Conservation (phyloP, 2,113 vertebrate genomes). For the Gambusia affinis region DNA sequence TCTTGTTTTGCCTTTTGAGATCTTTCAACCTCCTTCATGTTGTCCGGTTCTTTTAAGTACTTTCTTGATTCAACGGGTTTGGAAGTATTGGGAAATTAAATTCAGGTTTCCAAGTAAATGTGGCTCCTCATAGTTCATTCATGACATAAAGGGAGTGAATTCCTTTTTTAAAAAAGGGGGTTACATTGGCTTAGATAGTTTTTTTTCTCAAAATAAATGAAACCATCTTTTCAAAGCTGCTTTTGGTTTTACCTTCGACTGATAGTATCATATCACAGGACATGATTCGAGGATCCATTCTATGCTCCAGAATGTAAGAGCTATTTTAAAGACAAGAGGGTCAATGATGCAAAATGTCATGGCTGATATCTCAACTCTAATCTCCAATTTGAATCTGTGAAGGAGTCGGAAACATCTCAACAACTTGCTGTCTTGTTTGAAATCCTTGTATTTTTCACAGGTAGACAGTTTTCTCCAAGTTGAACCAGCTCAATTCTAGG, state of each 20-base stretch:
- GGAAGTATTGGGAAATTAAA: too few species aligned
- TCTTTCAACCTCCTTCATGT: too few species aligned
- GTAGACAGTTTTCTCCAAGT: not conserved
- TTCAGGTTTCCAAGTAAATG: too few species aligned
- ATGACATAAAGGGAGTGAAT: not conserved
- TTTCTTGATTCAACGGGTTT: too few species aligned
- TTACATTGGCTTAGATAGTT: not conserved
- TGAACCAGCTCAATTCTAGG: not conserved
- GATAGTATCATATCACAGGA: not conserved
- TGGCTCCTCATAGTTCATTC: too few species aligned
- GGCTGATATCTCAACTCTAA: not conserved
- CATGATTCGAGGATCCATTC: not conserved
- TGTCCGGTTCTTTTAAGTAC: too few species aligned
- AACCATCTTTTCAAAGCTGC: not conserved
- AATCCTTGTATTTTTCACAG: not conserved
- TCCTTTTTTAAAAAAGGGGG: not conserved
- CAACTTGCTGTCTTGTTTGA: not conserved
- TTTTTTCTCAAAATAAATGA: not conserved
- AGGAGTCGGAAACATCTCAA: not conserved
- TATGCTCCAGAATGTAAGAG: not conserved
- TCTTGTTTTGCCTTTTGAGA: too few species aligned
- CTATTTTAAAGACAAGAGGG: not conserved
- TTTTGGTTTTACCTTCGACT: not conserved
- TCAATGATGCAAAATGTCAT: not conserved
- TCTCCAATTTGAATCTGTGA: not conserved